Conservation (phyloP, 2,888 invertebrate genomes). For the Torymus auratus region DNA sequence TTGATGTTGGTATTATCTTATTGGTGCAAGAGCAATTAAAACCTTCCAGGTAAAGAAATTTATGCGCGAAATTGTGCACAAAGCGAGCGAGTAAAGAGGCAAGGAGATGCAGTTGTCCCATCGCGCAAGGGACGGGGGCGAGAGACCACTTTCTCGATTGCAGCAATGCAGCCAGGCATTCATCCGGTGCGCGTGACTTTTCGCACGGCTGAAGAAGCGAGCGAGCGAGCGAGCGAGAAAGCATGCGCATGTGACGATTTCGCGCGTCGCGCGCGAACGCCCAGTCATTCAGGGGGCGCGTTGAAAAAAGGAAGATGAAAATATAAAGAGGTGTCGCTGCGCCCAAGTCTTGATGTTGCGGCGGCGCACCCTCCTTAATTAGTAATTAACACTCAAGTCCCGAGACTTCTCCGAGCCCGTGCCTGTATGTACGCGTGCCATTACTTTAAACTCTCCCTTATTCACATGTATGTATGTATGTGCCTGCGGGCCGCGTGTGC, state of each 20-base stretch:
- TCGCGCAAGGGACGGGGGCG: background rate
- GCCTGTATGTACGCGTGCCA: too few species aligned
- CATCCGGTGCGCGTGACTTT: background rate
- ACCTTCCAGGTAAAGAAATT: background rate
- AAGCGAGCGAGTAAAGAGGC: background rate
- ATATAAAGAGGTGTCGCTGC: constrained; percentile 26
- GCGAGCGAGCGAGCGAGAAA: background rate
- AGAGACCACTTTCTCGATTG: too few species aligned
- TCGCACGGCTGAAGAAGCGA: background rate
- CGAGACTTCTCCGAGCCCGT: constrained; percentile 48
- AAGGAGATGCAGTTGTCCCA: background rate
- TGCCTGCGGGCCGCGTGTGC: background rate
- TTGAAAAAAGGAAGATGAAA: constrained; percentile 64
- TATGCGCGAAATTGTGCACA: background rate
- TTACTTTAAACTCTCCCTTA: background rate
- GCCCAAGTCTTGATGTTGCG: constrained; percentile 68
- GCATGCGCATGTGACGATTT: background rate
- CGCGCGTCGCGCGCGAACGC: constrained; percentile 8
- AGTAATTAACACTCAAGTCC: constrained; percentile 74
- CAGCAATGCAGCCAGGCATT: too few species aligned
- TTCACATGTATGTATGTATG: too few species aligned
- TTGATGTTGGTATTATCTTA: constrained; percentile 14
- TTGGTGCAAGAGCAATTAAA: constrained; percentile 28
- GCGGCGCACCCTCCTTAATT: constrained; percentile 74
- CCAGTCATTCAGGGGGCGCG: constrained; percentile 72